Base-by-base conservation (phyloP, 2,113 vertebrate species). In the Xenopus borealis region DNA sequence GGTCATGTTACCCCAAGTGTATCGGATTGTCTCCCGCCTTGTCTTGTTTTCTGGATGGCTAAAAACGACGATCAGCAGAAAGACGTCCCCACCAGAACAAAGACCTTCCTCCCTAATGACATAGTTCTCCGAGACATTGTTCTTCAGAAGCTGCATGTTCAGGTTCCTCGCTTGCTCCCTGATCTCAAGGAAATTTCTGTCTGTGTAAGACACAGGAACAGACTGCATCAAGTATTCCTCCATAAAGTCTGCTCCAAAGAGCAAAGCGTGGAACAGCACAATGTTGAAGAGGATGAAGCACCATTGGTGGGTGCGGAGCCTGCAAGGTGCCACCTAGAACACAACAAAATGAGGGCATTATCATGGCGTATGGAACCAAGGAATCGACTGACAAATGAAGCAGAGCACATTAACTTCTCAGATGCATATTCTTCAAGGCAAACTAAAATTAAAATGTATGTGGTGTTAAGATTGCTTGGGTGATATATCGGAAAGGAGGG, bases 231-330 rank as follows among this genome's bases (percentile, higher is more conserved):
- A 92, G 50, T 96, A 97, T 71, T 97, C 91, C 81, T 98, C 95
- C 12, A 97, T 85, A 19, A 98, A 87, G 79, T 98, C 95, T 0
- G 92, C 92, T 8, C 96, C 95, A 0, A 98, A 98, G 57, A 98
- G 81, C 88, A 98, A 81, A 27, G 85, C 65, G 1, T 98, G 95
- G 86, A 98, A 95, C 9, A 97, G 92, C 20, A 94, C 20, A 62
- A 96, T 63, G 0, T 95, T 97, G 79, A 94, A 97, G 62, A 98
- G 84, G 27, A 98, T 87, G 85, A 98, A 98, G 66, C 95, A 96
- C 93, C 94, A 96, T 85, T 96, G 95, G 79, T 96, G 93, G 55
- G 94, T 96, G 14, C 89, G 90, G 64, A 98, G 86, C 78, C 91
- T 92, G 84, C 92, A 95, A 80, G 90, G 84, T 0, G 73, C 87